Conservation (phyloP, 2,888 invertebrate species). For the Brachypalpus laphriformis region DNA sequence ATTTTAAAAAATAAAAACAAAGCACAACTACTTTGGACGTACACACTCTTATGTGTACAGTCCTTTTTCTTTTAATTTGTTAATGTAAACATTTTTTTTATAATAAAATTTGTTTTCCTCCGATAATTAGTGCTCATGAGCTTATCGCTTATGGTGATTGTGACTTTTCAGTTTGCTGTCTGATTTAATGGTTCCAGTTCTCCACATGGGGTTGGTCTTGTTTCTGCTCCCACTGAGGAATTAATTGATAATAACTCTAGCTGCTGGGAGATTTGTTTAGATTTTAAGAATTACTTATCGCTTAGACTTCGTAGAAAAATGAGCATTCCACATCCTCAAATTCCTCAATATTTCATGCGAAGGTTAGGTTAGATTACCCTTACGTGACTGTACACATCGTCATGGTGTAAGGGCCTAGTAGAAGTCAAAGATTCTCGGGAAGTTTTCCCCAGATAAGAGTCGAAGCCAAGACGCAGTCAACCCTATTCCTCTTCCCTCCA, state of each 20-base stretch:
- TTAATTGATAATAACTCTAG: slow-evolving; percentile 32
- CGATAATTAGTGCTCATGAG: slow-evolving; percentile 41
- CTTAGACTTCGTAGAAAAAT: too few species aligned
- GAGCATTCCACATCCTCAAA: too few species aligned
- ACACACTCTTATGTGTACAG: too few species aligned
- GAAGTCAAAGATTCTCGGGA: too few species aligned
- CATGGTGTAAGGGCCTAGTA: too few species aligned
- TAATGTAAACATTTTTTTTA: slow-evolving; percentile 38
- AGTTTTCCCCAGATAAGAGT: too few species aligned
- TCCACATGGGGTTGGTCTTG: neutral
- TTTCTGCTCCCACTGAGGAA: neutral
- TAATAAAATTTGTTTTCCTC: slow-evolving; percentile 31
- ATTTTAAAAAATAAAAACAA: neutral
- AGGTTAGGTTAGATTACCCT: too few species aligned
- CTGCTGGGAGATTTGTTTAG: neutral
- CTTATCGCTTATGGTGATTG: slow-evolving; percentile 39
- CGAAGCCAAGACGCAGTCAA: too few species aligned
- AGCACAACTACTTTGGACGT: too few species aligned
- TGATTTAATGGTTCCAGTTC: slow-evolving; percentile 22
- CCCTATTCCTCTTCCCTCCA: too few species aligned
- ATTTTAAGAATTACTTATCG: slow-evolving; percentile 12
- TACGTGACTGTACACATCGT: too few species aligned
- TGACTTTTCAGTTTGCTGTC: slow-evolving; percentile 21
- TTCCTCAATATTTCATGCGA: too few species aligned
- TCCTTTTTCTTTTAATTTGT: slow-evolving; percentile 31